Conservation (phyloP, 2,888 invertebrate genomes). For the Tipula confusa region DNA sequence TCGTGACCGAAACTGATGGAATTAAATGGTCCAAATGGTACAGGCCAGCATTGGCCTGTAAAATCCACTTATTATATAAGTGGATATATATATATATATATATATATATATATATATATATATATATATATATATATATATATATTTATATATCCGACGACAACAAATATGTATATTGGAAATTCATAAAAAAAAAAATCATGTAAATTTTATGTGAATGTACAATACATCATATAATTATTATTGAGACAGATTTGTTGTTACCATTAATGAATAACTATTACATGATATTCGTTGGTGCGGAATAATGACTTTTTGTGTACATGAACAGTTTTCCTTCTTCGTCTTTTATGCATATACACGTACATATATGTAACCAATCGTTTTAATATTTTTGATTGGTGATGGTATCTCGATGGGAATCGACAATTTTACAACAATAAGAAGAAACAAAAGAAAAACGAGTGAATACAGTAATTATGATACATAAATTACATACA, state of each 20-base stretch:
- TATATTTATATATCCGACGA: no score
- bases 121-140: no score
- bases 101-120: no score
- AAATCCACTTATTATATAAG: no score
- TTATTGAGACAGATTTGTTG: constrained; percentile 3
- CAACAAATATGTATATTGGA: no score
- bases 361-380: not conserved
- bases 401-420: constrained; percentile 9
- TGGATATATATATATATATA: no score
- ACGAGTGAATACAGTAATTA: not conserved
- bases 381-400: not conserved
- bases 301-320: not conserved
- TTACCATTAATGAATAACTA: not conserved
- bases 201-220: constrained; percentile 9
- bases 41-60: no score
- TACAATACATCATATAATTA: constrained; percentile 20
- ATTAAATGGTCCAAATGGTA: no score
- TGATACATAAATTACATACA: not conserved
- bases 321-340: not conserved
- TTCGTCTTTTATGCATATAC: not conserved
- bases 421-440: not conserved
- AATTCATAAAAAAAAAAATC: not conserved
- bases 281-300: not conserved
- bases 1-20: no score
- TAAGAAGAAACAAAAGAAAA: not conserved